Conservation (phyloP, 2,888 invertebrate genomes). For the Bembecia ichneumoniformis region DNA sequence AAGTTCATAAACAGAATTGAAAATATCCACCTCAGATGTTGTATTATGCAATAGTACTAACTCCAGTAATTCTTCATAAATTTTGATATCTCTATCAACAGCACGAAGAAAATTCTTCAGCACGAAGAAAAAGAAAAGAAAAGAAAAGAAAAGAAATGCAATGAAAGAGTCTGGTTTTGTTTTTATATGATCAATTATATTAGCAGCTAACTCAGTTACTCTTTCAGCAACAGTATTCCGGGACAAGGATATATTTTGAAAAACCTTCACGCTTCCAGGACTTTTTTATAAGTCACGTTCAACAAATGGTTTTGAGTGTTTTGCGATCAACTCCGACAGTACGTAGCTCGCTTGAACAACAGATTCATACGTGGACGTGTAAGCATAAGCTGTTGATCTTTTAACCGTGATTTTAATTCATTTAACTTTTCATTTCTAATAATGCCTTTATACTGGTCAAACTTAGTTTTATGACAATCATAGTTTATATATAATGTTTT, state of each 20-base stretch:
- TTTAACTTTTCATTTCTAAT: slow-evolving; percentile 1
- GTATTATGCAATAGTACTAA: slow-evolving; percentile 5
- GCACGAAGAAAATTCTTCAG: neutral
- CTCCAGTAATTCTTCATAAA: slow-evolving; percentile 4
- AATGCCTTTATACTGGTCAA: neutral
- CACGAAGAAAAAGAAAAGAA: too few species aligned
- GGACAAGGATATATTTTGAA: slow-evolving; percentile 3
- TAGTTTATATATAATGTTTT: neutral
- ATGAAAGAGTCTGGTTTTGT: slow-evolving; percentile 1
- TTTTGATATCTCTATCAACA: slow-evolving; percentile 3
- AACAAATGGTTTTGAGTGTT: neutral
- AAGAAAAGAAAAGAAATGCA: slow-evolving; percentile 1
- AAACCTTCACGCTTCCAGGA: too few species aligned
- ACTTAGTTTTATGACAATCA: neutral
- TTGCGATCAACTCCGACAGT: slow-evolving; percentile 1
- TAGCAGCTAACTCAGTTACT: slow-evolving; percentile 2
- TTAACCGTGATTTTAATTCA: slow-evolving; percentile 1
- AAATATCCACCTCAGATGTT: slow-evolving; percentile 14
- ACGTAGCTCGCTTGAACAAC: slow-evolving; percentile 1
- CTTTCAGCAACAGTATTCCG: slow-evolving; percentile 2
- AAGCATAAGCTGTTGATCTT: slow-evolving; percentile 1
- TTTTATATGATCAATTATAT: neutral
- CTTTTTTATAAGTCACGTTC: slow-evolving; percentile 1
- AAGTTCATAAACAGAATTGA: slow-evolving; percentile 15
- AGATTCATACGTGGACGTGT: slow-evolving; percentile 1